Percentiles rank a stretch among this genome's conserved stretches.
Conservation (phyloP, 2,113 vertebrate species). For the Hepsetus odoe region DNA sequence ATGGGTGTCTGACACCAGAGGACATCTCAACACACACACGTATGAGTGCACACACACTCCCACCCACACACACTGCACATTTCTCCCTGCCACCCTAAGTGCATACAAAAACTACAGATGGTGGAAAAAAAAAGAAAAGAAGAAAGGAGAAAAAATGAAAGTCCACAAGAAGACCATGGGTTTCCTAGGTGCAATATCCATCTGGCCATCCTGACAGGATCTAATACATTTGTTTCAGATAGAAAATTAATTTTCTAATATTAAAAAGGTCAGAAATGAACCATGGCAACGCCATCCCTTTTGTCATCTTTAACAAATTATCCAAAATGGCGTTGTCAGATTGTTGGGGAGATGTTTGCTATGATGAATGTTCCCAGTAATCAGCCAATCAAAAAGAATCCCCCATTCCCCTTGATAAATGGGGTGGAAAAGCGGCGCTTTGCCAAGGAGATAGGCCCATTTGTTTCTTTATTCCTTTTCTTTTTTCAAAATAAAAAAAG, state of each 20-base stretch:
- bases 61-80: background rate
- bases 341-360: slow-evolving; percentile 81
- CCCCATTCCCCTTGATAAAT: slow-evolving; percentile 78
- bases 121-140: slow-evolving; percentile 30
- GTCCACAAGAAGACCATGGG: slow-evolving; percentile 57
- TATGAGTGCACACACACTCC: slow-evolving; percentile 18
- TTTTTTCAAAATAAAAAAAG: slow-evolving; percentile 37
- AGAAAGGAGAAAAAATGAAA: slow-evolving; percentile 50
- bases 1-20: slow-evolving; percentile 70
- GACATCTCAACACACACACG: slow-evolving; percentile 59
- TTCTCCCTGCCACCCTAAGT: background rate
- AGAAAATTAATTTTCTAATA: slow-evolving; percentile 97
- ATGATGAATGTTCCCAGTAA: slow-evolving; percentile 88
- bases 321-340: slow-evolving; percentile 90
- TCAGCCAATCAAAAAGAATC: slow-evolving; percentile 91
- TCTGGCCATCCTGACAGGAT: slow-evolving; percentile 83
- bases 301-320: slow-evolving; percentile 97
- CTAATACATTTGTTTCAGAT: slow-evolving; percentile 93
- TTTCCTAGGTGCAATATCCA: slow-evolving; percentile 87
- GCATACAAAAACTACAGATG: slow-evolving; percentile 38
- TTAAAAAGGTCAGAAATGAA: slow-evolving; percentile 96
- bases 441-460: slow-evolving; percentile 72
- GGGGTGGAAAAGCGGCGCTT: slow-evolving; percentile 74
- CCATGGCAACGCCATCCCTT: slow-evolving; percentile 83
- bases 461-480: slow-evolving; percentile 72